Base-by-base conservation (phyloP, 2,888 invertebrate genomes). In the Thalpophila matura region DNA sequence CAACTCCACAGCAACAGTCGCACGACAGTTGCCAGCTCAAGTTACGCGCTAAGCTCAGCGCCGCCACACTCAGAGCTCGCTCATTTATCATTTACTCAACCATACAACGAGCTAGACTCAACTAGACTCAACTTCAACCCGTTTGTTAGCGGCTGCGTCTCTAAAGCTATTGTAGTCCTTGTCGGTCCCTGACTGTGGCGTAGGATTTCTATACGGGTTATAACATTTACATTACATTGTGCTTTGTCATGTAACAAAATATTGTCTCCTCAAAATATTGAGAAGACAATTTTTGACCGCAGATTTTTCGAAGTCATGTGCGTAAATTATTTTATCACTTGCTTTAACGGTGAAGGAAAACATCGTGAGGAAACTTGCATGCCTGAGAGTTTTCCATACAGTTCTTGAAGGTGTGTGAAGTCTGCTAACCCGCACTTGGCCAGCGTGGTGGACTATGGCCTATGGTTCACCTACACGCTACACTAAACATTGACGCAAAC, bases 61-160 rank as follows among this genome's bases (percentile, higher is more conserved):
- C 47, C 57, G 38, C 50, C 42, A 47, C 53, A 54, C 55, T 60
- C 56, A 54, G 53, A 53, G 31, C 42, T 35, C 53, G 43, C 50
- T 65, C 70, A 73, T 73, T 70, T 70, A 74, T 72, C 74, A 72
- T 72, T 72, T 42, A 72, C 54, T 56, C 40, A 54, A 57, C 47
- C 58, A 43, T 35, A 65, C 67, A 56, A 35, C 42, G 42, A 54
- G 50, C 53, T 20, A 64, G 70, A 68, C 68, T 63, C 49, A 50
- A 69, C 53, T 20, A 64, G 70, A 68, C 68, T 63, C 49, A 50
- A 69, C 69, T 74, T 38, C 53, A 45, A 46, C 58, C 54, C 51
- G 64, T 72, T 69, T 67, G 69, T 65, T 59, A 43, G 49, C 27
- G 26, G 46, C 55, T 49, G 16, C 47, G 47, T 56, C 61, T 55